phyloP scores from a whole-genome alignment of 2,113 vertebrate species.

The Zeus faber region DNA sequence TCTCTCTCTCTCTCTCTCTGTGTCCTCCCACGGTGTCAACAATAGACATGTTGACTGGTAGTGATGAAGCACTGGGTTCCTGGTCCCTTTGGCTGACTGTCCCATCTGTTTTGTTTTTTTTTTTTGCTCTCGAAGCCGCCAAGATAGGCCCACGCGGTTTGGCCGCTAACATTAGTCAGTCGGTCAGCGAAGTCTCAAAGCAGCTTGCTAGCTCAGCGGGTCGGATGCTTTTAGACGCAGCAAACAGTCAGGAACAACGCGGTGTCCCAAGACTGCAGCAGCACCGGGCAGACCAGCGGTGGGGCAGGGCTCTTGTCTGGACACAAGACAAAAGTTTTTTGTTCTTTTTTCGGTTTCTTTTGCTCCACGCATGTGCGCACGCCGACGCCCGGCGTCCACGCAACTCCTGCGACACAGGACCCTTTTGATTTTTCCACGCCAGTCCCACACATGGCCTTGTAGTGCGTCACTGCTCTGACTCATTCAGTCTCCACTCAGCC shows the following conservation, averaged over 20 bases:
- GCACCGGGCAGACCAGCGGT: too few species aligned
- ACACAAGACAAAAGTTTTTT: background rate
- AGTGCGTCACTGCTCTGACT: slow-evolving; percentile 24
- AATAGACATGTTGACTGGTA: background rate
- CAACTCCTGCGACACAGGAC: too few species aligned
- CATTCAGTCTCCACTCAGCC: slow-evolving; percentile 15
- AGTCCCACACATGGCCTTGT: slow-evolving; percentile 51
- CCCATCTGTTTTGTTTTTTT: too few species aligned
- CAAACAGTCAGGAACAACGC: background rate
- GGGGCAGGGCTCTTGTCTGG: too few species aligned
- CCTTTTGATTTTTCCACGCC: slow-evolving; percentile 30
- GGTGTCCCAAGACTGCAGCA: too few species aligned
- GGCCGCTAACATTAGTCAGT: background rate
- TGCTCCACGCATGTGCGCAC: background rate
- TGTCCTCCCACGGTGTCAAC: background rate
- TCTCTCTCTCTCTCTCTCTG: slow-evolving; percentile 13
- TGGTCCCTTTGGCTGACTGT: background rate
- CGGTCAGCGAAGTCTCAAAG: background rate
- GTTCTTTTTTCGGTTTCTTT: background rate
- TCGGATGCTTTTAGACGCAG: background rate
- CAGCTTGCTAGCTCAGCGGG: background rate
- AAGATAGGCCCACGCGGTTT: background rate
- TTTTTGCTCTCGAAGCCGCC: background rate
- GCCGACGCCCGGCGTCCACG: background rate
- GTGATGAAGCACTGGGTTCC: background rate